Evolutionary conservation across 2,888 invertebrate species (phyloP).

Genomic region (Eupsilia transversa): DNA sequence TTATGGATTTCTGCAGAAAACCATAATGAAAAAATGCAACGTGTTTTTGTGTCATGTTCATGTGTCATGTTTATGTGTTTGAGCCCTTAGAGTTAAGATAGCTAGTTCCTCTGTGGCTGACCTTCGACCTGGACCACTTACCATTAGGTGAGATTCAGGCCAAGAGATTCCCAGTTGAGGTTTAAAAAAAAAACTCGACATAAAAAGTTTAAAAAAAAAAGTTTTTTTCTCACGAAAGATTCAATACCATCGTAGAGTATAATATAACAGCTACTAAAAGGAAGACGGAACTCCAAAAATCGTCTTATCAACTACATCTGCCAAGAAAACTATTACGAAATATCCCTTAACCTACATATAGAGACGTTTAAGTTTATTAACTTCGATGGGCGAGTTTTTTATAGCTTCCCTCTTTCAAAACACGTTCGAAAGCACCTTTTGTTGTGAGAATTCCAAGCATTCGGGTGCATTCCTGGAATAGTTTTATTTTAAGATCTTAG

Average conservation of each 20-base stretch:
- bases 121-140: too few species aligned
- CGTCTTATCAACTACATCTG: constrained; percentile 10
- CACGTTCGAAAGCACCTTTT: constrained; percentile 41
- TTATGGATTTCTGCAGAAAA: too few species aligned
- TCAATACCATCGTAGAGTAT: neutral
- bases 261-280: neutral
- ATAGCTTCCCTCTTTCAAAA: constrained; percentile 44
- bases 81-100: too few species aligned
- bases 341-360: constrained; percentile 59
- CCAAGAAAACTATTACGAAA: constrained; percentile 57
- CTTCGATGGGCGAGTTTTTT: constrained; percentile 49
- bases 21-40: too few species aligned
- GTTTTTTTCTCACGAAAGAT: too few species aligned
- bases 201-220: too few species aligned
- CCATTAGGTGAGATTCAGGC: too few species aligned
- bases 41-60: too few species aligned
- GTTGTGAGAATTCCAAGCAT: constrained; percentile 39
- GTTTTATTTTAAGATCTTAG: constrained; percentile 31
- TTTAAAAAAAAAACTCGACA: too few species aligned
- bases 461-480: constrained; percentile 48
- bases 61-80: too few species aligned
- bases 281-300: constrained; percentile 30
- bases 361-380: constrained; percentile 31
- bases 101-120: too few species aligned
- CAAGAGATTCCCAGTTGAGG: too few species aligned